Evolutionary conservation across 2,113 vertebrate species (phyloP), one percentile per base, ranked within the genome.

Genomic region (Condylura cristata): DNA sequence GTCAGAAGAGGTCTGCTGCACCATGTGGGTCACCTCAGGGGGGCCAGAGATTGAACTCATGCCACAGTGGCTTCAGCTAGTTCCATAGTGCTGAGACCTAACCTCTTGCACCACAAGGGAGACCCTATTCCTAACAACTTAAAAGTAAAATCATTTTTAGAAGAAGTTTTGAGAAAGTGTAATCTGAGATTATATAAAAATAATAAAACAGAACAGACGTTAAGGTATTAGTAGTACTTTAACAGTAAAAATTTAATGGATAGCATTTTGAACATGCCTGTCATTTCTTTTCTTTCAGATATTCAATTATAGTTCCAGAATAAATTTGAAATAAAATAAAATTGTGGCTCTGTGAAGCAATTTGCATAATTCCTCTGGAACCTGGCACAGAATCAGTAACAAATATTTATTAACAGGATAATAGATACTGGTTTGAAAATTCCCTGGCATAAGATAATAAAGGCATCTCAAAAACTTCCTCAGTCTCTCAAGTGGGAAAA

Each of bases 251-350:
- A 61, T 37, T 66, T 48, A 51, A 32, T 58, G 41, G 11, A 7
- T 2, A 83, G 56, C 11, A 37, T 34, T 58, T 24, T 28, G n/a
- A 65, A 37, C 18, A 71, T 9, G 3, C 46, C 12, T 28, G 11
- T 6, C 34, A 41, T 32, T 94, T 63, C 39, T 56, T 72, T 81
- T 86, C n/a, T 37, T 60, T 34, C 53, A 75, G 53, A 70, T 7
- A 72, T 60, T 86, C 32, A 89, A 46, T 24, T 66, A 56, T 48
- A 90, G 20, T 18, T 82, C 24, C 46, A 26, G 56, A 92, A 65
- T 34, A 96, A 82, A 93, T 92, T 85, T 82, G n/a, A 86, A 39
- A 70, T 82, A 32, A 72, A 85, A 92, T 4, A 32, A 39, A 32
- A 39, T 12, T 68, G 32, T 72, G 24, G 41, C 17, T 95, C 44